Percentiles rank a stretch among this genome's conserved stretches.
Evolutionary conservation across 2,888 invertebrate genomes (phyloP).

Genomic region (Disparrhopalites patrizii): DNA sequence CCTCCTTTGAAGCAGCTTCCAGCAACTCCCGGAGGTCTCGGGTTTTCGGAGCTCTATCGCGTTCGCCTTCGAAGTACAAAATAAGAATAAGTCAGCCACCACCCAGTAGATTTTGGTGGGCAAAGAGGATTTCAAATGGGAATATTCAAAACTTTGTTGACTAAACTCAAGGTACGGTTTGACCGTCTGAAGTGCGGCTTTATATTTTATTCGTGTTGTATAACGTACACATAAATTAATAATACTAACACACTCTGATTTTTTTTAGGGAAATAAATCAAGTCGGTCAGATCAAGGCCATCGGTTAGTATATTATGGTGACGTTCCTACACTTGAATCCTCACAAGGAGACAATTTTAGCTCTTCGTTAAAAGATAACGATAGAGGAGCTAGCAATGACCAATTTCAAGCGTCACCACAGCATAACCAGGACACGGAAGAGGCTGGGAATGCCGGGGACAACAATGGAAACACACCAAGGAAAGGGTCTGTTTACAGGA

Average conservation of each 20-base stretch:
- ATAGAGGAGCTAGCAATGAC: neutral
- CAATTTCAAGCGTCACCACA: too few relatives aligned
- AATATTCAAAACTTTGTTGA: constrained; percentile 13
- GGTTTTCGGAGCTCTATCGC: too few relatives aligned
- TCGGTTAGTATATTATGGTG: constrained; percentile 38
- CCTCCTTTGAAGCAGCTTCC: too few relatives aligned
- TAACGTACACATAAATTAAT: neutral
- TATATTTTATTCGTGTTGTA: too few relatives aligned
- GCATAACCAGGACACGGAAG: neutral
- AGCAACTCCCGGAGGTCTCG: too few relatives aligned
- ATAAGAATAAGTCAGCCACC: too few relatives aligned
- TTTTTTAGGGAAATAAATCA: constrained; percentile 5
- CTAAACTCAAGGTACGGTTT: constrained; percentile 16
- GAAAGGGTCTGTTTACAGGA: neutral
- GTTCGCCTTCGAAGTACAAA: too few relatives aligned
- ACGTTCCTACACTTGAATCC: constrained; percentile 32
- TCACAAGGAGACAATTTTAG: constrained; percentile 12
- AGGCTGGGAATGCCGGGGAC: neutral
- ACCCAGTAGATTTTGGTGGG: neutral
- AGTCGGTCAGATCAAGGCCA: constrained; percentile 12
- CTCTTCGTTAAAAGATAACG: neutral
- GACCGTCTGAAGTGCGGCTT: too few relatives aligned
- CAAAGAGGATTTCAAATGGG: constrained; percentile 17
- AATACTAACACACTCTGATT: neutral
- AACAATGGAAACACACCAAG: neutral